These are phyloP conservation scores for Tautogolabrus adspersus DNA, from an alignment of 2,113 vertebrate genomes.

Conservation along the genomic window DNA sequence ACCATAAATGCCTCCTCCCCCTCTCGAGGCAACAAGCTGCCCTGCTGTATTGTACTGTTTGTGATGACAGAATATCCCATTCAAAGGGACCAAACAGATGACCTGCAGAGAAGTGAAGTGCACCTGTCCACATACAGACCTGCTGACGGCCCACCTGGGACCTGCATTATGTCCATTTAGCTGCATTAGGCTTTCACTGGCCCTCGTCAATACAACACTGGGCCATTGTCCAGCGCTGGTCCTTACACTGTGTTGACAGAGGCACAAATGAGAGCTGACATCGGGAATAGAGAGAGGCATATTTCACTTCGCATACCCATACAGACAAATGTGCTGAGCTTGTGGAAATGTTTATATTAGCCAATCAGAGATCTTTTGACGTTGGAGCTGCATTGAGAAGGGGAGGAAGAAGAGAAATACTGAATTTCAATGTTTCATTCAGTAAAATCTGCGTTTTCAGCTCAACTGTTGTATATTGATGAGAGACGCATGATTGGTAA, in stretches of 20 bases:
- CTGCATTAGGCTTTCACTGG: slow-evolving; percentile 68
- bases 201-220: slow-evolving; percentile 52
- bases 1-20: neutral
- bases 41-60: slow-evolving; percentile 26
- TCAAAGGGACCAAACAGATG: slow-evolving; percentile 32
- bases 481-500: neutral
- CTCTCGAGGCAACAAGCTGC: neutral
- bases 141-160: slow-evolving; percentile 73
- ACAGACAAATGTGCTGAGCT: slow-evolving; percentile 71
- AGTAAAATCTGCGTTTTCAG: slow-evolving; percentile 50
- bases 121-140: slow-evolving; percentile 68
- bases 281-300: slow-evolving; percentile 51
- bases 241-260: slow-evolving; percentile 63
- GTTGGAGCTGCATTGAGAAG: slow-evolving; percentile 16
- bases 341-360: slow-evolving; percentile 49
- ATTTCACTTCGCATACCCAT: slow-evolving; percentile 57
- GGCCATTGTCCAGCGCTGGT: slow-evolving; percentile 59
- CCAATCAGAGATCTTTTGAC: slow-evolving; percentile 31
- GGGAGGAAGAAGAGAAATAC: slow-evolving; percentile 4
- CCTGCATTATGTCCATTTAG: slow-evolving; percentile 67
- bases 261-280: slow-evolving; percentile 71
- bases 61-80: slow-evolving; percentile 30
- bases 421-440: slow-evolving; percentile 44
- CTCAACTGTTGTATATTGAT: slow-evolving; percentile 15
- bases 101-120: slow-evolving; percentile 44